phyloP scores from a whole-genome alignment of 2,888 invertebrate species.

The Notodonta dromedarius region DNA sequence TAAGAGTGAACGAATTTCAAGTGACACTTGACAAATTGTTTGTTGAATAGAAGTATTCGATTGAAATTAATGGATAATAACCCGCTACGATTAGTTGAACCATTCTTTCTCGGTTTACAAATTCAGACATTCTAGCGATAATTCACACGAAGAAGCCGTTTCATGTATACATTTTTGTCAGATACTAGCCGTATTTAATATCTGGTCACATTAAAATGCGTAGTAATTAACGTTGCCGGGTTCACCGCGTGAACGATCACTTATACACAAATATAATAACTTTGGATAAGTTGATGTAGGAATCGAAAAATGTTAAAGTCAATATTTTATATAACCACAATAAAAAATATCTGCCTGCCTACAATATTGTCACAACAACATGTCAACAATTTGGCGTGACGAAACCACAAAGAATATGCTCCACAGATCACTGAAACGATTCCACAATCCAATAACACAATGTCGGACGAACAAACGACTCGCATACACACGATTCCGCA shows the following conservation, averaged over 20 bases:
- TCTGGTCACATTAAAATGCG: too few species aligned
- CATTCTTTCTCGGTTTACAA: background rate
- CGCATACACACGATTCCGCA: conserved; percentile 26
- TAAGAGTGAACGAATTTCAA: conserved; percentile 6
- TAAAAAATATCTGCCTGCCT: too few species aligned
- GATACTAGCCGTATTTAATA: too few species aligned
- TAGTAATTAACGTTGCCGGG: too few species aligned
- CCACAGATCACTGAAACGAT: conserved; percentile 16
- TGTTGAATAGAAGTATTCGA: background rate
- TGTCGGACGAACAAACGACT: conserved; percentile 25
- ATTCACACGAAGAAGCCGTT: too few species aligned
- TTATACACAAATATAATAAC: too few species aligned
- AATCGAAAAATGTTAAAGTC: too few species aligned
- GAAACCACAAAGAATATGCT: background rate
- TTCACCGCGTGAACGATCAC: too few species aligned
- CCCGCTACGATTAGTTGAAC: background rate
- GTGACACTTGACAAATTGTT: conserved; percentile 11
- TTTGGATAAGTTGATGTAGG: too few species aligned
- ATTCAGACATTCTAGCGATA: background rate
- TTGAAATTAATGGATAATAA: background rate
- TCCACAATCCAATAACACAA: conserved; percentile 34
- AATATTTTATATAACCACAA: background rate
- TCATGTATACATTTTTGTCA: too few species aligned
- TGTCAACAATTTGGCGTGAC: background rate
- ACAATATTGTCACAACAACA: background rate